Conservation (phyloP, 2,113 vertebrate species). For the Nycticryphes semicollaris region DNA sequence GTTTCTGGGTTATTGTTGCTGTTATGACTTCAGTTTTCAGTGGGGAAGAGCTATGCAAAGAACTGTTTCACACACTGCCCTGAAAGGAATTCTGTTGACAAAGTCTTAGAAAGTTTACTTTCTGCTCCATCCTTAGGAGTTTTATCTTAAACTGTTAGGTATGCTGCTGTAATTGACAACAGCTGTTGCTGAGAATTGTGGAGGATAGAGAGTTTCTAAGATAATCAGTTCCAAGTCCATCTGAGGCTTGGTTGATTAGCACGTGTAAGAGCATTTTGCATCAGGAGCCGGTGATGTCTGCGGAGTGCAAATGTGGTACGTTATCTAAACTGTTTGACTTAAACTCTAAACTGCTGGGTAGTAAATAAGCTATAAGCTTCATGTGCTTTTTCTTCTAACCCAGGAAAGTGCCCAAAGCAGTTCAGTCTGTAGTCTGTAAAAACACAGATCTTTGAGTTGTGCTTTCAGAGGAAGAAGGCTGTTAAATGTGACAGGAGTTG, state of each 20-base stretch:
- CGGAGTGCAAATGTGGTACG: constrained; percentile 16
- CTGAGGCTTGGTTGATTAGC: constrained; percentile 62
- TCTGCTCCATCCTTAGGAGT: constrained; percentile 1
- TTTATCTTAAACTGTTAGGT: constrained; percentile 54
- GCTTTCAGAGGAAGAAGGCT: neutral
- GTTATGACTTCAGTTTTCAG: neutral
- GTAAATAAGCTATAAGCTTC: neutral
- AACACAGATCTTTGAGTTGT: neutral
- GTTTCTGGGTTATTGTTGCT: neutral
- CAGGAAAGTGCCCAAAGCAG: neutral
- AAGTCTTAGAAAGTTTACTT: constrained; percentile 43
- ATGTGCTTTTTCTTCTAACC: neutral
- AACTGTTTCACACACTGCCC: neutral
- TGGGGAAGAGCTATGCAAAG: neutral
- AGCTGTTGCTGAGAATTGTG: constrained; percentile 62
- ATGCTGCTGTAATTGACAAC: constrained; percentile 49
- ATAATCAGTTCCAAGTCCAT: constrained; percentile 53
- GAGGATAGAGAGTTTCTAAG: constrained; percentile 24
- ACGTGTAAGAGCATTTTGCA: constrained; percentile 20
- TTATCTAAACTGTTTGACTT: neutral
- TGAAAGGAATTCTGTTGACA: constrained; percentile 7
- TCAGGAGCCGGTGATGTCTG: constrained; percentile 33
- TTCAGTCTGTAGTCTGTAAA: neutral
- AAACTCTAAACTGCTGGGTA: neutral
- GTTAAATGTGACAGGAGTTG: neutral